Base-by-base conservation (phyloP, 2,888 invertebrate species). In the Trichacis sp. region DNA sequence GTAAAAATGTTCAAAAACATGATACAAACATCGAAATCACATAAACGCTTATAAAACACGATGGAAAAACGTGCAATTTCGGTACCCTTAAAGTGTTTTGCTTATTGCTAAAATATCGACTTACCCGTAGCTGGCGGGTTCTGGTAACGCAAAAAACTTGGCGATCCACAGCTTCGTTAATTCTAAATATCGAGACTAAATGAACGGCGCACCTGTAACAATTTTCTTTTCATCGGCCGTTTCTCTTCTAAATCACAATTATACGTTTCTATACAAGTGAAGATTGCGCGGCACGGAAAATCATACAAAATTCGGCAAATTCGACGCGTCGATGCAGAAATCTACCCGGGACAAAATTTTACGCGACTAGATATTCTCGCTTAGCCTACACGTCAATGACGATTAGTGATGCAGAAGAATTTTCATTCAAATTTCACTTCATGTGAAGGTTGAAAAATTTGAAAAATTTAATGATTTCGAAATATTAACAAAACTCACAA, bases 11-110 rank as follows among this genome's bases (percentile, higher is more conserved):
- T 42, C 18, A 4, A 18, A 42, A 18, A 14, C 15, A 17, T 17
- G 17, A 42, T 42, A 42, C 42, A 42, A 17, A 42, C 42, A 42
- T 42, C 42, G n/a, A 42, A 42, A 18, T 42, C 15, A 42, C 33
- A 33, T 33, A 33, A 42, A 42, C 18, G 18, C 18, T 42, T 42
- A 18, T 17, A 42, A 42, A 42, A 18, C 6, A 17, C 42, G 33
- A 33, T 33, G 42, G 8, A 14, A 42, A 42, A 17, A 17, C 42
- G 18, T 42, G 42, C 42, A 8, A 42, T 42, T 42, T 17, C 33
- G 42, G 15, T 42, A 18, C 15, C 18, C 9, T 12, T 3, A 38
- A 42, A 42, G 42, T 18, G 42, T 42, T 17, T 18, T 4, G 8
- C n/a, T 18, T 42, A 42, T 42, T 42, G 42, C 42, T 42, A 42